Conservation (phyloP, 2,113 vertebrate species). For the Cygnus buccinator region DNA sequence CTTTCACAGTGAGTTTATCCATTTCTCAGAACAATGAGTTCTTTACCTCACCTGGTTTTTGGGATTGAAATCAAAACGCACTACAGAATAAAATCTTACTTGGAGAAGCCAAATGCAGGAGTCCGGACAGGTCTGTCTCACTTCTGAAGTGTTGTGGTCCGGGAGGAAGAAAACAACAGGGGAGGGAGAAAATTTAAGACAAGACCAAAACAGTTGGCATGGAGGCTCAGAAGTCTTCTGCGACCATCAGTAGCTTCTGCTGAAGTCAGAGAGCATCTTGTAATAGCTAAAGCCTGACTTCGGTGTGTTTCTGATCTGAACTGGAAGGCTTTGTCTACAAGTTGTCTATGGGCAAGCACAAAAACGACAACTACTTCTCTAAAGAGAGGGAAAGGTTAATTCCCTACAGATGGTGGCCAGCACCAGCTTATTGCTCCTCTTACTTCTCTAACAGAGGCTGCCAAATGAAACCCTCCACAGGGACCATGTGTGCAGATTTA, state of each 20-base stretch:
- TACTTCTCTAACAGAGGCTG: neutral
- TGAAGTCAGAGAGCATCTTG: neutral
- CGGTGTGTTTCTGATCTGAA: neutral
- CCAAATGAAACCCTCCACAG: neutral
- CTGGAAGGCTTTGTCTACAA: neutral
- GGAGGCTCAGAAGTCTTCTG: neutral
- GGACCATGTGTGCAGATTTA: constrained; percentile 13
- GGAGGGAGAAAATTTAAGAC: too few relatives aligned
- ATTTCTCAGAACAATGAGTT: neutral
- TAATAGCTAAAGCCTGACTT: neutral
- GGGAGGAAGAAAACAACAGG: too few relatives aligned
- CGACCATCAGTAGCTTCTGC: neutral
- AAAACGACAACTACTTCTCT: neutral
- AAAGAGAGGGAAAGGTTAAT: neutral
- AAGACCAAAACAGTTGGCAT: neutral
- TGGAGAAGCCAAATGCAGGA: too few relatives aligned
- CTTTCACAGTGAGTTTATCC: neutral
- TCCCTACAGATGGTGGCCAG: neutral
- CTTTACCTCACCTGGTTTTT: neutral
- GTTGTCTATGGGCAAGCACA: neutral
- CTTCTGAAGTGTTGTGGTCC: too few relatives aligned
- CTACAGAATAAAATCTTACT: too few relatives aligned
- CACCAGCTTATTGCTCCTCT: neutral
- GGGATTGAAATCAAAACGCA: neutral
- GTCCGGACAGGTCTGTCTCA: too few relatives aligned